These are phyloP conservation scores for Rhipidura dahli DNA, from an alignment of 2,113 vertebrate genomes.

Conservation along the genomic window DNA sequence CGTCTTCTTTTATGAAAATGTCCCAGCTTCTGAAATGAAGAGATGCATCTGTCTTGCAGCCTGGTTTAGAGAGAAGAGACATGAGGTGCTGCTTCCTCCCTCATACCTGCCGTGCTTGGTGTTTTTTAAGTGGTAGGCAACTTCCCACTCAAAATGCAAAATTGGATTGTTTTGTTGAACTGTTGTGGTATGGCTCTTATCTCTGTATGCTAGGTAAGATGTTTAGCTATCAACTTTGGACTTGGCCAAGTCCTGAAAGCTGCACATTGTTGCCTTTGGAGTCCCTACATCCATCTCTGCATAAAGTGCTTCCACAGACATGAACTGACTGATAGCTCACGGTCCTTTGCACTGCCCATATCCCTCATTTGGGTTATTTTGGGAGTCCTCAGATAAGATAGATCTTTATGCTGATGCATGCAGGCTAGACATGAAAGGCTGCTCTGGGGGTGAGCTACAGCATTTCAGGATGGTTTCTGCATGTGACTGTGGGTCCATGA, in stretches of 20 bases:
- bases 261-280: background rate
- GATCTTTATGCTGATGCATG: background rate
- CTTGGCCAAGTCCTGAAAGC: background rate
- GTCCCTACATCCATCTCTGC: background rate
- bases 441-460: background rate
- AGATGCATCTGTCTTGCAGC: background rate
- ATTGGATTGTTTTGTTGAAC: conserved; percentile 1
- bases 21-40: background rate
- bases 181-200: background rate
- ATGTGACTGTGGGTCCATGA: background rate
- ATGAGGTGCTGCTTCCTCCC: background rate
- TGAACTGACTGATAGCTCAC: background rate
- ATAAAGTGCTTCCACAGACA: background rate
- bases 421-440: background rate
- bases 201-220: background rate
- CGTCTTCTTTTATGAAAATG: background rate
- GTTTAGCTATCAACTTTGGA: background rate
- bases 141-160: conserved; percentile 44
- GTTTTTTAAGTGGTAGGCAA: conserved; percentile 13
- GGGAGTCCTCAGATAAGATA: background rate
- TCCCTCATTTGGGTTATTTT: background rate
- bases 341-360: background rate
- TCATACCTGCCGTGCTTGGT: background rate
- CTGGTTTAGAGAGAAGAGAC: background rate
- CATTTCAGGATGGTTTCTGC: background rate